Conservation (phyloP, 2,888 invertebrate species). For the Ormyrus labotus region DNA sequence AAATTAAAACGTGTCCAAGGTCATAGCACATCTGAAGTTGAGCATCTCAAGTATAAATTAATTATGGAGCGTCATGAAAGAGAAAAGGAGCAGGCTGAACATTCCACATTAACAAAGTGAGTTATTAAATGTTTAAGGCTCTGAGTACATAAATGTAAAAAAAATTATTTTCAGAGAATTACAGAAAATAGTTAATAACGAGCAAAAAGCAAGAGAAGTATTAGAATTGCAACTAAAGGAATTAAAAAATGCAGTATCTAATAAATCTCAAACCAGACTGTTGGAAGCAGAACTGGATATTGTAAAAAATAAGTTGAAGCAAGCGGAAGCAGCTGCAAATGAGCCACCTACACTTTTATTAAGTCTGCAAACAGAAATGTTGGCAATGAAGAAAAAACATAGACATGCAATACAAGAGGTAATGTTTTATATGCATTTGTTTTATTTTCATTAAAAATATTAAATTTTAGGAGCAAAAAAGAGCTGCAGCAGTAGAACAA, state of each 20-base stretch:
- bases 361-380: slow-evolving; percentile 85
- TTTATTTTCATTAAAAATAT: slow-evolving; percentile 20
- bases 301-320: slow-evolving; percentile 80
- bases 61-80: slow-evolving; percentile 87
- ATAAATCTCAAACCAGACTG: slow-evolving; percentile 75
- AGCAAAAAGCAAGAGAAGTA: slow-evolving; percentile 85
- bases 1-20: slow-evolving; percentile 79
- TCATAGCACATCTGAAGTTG: slow-evolving; percentile 80
- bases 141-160: neutral
- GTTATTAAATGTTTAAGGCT: slow-evolving; percentile 52
- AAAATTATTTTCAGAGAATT: slow-evolving; percentile 80
- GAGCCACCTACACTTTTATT: slow-evolving; percentile 81
- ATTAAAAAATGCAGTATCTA: slow-evolving; percentile 75
- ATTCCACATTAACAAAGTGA: slow-evolving; percentile 85
- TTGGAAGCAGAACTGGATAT: slow-evolving; percentile 81
- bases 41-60: slow-evolving; percentile 84
- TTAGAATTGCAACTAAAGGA: slow-evolving; percentile 82
- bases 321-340: slow-evolving; percentile 81
- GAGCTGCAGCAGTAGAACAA: slow-evolving; percentile 85
- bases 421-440: slow-evolving; percentile 30
- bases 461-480: slow-evolving; percentile 80
- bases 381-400: slow-evolving; percentile 85
- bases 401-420: slow-evolving; percentile 82
- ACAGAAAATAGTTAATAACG: slow-evolving; percentile 85
- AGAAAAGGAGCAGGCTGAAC: slow-evolving; percentile 88